These are phyloP conservation scores for Lerista edwardsae DNA, from an alignment of 2,797 vertebrate genomes.

Conservation along the genomic window DNA sequence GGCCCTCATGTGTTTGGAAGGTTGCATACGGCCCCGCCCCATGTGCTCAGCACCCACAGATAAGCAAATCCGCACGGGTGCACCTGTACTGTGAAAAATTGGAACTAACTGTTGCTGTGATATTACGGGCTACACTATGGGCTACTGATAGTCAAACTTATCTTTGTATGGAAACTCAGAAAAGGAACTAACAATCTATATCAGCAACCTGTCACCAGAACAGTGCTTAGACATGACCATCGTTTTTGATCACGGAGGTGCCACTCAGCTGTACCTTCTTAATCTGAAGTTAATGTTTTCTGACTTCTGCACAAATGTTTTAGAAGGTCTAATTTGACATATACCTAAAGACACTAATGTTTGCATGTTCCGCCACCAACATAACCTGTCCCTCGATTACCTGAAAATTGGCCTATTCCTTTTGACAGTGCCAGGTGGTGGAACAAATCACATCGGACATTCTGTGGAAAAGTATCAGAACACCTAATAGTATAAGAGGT, in stretches of 20 bases:
- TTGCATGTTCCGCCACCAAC: neutral
- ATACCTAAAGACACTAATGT: constrained; percentile 41
- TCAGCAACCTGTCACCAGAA: constrained; percentile 44
- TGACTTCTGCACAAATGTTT: constrained; percentile 61
- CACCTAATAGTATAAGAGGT: constrained; percentile 53
- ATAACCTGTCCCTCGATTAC: constrained; percentile 24
- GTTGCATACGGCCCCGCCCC: too few relatives aligned
- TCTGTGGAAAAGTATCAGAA: constrained; percentile 21
- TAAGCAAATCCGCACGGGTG: too few relatives aligned
- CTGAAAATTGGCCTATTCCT: constrained; percentile 54
- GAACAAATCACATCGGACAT: constrained; percentile 67
- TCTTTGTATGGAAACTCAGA: neutral
- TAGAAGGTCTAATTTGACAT: constrained; percentile 52
- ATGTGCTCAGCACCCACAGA: too few relatives aligned
- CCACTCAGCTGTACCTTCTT: constrained; percentile 56
- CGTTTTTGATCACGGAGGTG: constrained; percentile 38
- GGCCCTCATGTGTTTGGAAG: too few relatives aligned
- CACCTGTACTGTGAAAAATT: too few relatives aligned
- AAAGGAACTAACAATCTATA: constrained; percentile 11
- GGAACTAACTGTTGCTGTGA: too few relatives aligned
- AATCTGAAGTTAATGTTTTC: constrained; percentile 62
- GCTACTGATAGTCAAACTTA: constrained; percentile 8
- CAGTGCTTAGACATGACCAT: constrained; percentile 44
- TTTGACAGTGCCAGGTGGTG: constrained; percentile 61
- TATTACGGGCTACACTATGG: too few relatives aligned